Base-by-base conservation (phyloP, 2,113 vertebrate genomes). In the Oxygymnocypris stewartii region DNA sequence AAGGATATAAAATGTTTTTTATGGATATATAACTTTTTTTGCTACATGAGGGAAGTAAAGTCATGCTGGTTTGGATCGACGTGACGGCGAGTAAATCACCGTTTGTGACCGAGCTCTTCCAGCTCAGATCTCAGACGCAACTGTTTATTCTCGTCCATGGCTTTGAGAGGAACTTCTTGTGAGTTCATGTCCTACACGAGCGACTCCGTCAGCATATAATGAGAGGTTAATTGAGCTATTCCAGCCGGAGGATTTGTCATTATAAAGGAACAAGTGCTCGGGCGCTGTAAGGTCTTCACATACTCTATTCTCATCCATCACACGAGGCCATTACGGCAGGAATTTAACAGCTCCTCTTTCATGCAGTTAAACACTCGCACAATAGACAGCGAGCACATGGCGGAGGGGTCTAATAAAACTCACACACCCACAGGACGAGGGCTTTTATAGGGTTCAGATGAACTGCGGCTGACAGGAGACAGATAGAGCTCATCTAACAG, bases 201-300 rank as follows among this genome's bases (percentile, higher is more conserved):
- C 37, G 31, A 47, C 73, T 83, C 80, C 40, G 65, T 87, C 54
- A 37, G 79, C 83, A 71, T 42, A 75, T 89, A 85, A 76, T 57
- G 63, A 84, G 81, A 85, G 90, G 88, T 83, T 90, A 88, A 90
- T 90, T 87, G 85, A 83, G 87, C 85, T 88, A 57, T 79, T 57
- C 54, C 82, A 80, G 87, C 79, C 83, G 40, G 67, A 85, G 79
- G 79, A 69, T 88, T 87, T 77, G 85, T 84, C 86, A 85, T 82
- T 47, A 84, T 42, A 59, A 51, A 57, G 79, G 86, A 90, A 76
- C 77, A 78, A 79, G 88, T 25, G 67, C 28, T 63, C 10, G 18
- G 51, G 79, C 69, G 47, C 65, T 75, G 85, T 79, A 74, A 47
- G 57, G 75, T 76, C 80, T 57, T 82, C 84, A 63, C 80, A 37